These are phyloP conservation scores for Miltochrista miniata DNA, from an alignment of 2,888 invertebrate species.

Conservation along the genomic window DNA sequence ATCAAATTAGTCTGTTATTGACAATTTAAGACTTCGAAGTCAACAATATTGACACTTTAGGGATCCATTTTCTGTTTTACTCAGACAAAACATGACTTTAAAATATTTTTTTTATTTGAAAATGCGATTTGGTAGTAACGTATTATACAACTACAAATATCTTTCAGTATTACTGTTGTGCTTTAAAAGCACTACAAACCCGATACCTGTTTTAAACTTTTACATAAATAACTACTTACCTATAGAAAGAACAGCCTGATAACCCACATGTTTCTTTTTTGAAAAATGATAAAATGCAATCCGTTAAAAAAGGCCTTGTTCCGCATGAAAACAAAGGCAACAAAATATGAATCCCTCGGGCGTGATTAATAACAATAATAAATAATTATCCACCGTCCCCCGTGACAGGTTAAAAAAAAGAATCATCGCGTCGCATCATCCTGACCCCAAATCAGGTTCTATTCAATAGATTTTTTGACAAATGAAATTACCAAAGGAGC, in stretches of 20 bases:
- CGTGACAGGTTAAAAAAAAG: conserved; percentile 61
- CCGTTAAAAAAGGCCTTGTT: conserved; percentile 13
- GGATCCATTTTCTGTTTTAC: background rate
- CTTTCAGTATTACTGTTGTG: too few relatives aligned
- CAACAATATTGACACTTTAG: background rate
- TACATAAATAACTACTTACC: too few relatives aligned
- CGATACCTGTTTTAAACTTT: background rate
- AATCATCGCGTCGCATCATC: conserved; percentile 62
- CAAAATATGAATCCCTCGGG: conserved; percentile 23
- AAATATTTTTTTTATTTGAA: too few relatives aligned
- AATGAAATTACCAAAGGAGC: conserved; percentile 48
- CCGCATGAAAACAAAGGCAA: conserved; percentile 21
- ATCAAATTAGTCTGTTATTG: conserved; percentile 28
- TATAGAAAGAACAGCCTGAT: background rate
- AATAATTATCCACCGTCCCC: conserved; percentile 39
- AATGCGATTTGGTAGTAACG: too few relatives aligned
- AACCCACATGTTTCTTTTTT: background rate
- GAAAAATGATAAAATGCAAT: background rate
- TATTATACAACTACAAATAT: too few relatives aligned
- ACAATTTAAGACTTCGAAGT: conserved; percentile 14
- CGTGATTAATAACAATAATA: conserved; percentile 61
- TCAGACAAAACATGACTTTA: too few relatives aligned
- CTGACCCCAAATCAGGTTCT: conserved; percentile 65
- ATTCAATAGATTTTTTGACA: conserved; percentile 60
- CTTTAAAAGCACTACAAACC: too few relatives aligned